Conservation (phyloP, 2,888 invertebrate genomes). For the Hymenopus coronatus region DNA sequence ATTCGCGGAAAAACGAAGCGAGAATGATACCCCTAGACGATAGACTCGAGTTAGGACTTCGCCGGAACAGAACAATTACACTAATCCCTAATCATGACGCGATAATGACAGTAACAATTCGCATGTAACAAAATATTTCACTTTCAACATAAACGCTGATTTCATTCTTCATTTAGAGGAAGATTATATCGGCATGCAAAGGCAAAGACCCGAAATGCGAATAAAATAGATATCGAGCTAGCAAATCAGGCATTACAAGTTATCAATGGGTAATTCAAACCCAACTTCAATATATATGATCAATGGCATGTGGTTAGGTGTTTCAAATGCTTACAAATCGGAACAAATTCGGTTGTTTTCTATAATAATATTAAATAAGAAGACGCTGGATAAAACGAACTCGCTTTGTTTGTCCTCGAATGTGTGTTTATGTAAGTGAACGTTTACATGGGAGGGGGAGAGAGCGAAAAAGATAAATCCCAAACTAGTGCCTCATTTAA, state of each 20-base stretch:
- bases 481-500: no score
- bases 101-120: background rate
- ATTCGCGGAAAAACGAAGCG: background rate
- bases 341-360: no score
- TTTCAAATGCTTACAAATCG: no score
- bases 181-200: background rate
- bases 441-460: no score
- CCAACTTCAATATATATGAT: no score
- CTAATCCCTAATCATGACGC: background rate
- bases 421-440: no score
- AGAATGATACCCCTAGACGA: background rate
- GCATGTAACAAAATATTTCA: background rate
- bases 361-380: no score
- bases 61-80: background rate
- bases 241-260: background rate
- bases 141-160: background rate
- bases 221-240: background rate
- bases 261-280: no score
- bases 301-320: no score
- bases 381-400: no score
- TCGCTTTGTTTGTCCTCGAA: no score
- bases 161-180: background rate
- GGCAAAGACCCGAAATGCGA: background rate
- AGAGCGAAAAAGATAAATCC: no score
- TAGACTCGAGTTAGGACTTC: background rate